Base-by-base conservation (phyloP, 1,140 invertebrate species). In the Pararge aegeria region DNA sequence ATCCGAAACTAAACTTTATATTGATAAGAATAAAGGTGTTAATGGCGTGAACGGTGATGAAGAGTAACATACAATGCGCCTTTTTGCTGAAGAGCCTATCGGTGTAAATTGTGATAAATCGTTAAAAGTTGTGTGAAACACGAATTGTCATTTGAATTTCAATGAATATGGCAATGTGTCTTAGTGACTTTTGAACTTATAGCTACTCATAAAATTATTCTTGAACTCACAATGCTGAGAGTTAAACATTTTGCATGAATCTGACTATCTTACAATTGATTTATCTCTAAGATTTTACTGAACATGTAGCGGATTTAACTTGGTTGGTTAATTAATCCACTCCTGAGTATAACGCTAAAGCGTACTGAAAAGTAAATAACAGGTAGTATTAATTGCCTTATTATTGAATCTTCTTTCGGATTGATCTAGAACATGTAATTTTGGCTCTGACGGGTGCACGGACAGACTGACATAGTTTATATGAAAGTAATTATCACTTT, bases 1-100 rank as follows among this genome's bases (percentile, higher is more conserved):
- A 61, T 66, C 57, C 30, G 13, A 66, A 46, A 54, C 21, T 53
- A 29, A 50, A 61, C 64, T 48, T 34, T 48, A 24, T 21, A 9
- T 7, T 2, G 4, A 24, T 56, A 7, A 15, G n/a, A 9, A 24
- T 67, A 70, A 51, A 54, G 55, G 49, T 19, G 46, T 54, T 57
- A 67, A 50, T 67, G 16, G 38, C 34, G 46, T 59, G 38, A 52
- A 27, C 42, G 19, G 3, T 55, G 37, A 49, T 1, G 10, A 37
- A 21, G 21, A 27, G 7, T 49, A 27, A 56, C 15, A 49, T 44
- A 48, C 24, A 29, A n/a, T n/a, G 27, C 27, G 27, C 20, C 27
- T 40, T 50, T 44, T 44, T 12, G 12, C 40, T 52, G 27, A 51
- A 59, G 56, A 49, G 15, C 30, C 49, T 42, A 52, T 51, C 27